Evolutionary conservation across 2,888 invertebrate genomes (phyloP), one percentile per base, ranked within the genome.

Genomic region (Noctua janthina): DNA sequence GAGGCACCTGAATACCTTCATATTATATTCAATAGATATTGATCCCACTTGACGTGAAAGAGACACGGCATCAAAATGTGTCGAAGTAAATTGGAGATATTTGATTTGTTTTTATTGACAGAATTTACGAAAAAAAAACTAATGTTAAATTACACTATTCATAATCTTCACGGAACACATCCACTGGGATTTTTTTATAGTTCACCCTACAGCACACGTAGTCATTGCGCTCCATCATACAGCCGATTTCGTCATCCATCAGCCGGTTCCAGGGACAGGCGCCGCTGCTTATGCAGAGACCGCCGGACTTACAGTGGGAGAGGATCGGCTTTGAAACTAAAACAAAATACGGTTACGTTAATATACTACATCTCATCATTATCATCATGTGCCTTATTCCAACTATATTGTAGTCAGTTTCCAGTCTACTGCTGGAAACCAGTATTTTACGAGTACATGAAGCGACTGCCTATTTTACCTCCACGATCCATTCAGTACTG

Each of bases 161-260:
- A 39, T 35, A 0, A 59, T 90, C 85, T 35, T 78, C 73, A 0
- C 56, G 1, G 43, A 93, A 92, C 49, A 94, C 83, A 71, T 94
- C 87, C 6, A 70, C 13, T 0, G 93, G 91, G 80, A 90, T 90
- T 62, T 81, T 79, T 1, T 90, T 85, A 13, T 82, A 85, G 0
- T 87, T 78, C 8, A 92, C 90, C 23, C 79, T 74, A 81, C 94
- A 94, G 79, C 94, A 94, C 6, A 94, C 85, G 56, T 82, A 84
- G 83, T 90, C 80, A 2, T 77, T 84, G 13, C 80, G 71, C 51
- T 89, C 54, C 2, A 80, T 59, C 29, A 90, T 78, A 74, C 94
- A 94, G 7, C 87, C 87, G 0, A 70, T 46, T 4, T 78, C 54
- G 1, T 91, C 91, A 0, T 59, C 29, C n/a, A 93, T 71, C 17